Evolutionary conservation across 2,888 invertebrate species (phyloP).

Genomic region (Folsomia manolachei): DNA sequence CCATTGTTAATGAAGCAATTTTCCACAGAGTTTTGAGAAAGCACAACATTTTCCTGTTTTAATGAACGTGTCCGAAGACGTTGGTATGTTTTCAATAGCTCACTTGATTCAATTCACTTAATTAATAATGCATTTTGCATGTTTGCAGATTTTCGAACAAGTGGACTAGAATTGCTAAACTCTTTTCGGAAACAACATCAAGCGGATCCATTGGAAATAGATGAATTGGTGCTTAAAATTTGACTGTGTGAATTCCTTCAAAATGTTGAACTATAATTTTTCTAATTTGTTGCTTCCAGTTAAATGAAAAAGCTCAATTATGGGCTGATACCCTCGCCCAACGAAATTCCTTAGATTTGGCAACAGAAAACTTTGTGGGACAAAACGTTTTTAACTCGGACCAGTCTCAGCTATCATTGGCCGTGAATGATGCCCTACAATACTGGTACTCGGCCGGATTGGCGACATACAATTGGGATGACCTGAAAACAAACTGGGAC

Average conservation of each 20-base stretch:
- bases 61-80: not conserved
- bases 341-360: slow-evolving; percentile 25
- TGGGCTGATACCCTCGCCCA: slow-evolving; percentile 24
- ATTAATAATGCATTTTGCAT: too few relatives aligned
- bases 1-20: not conserved
- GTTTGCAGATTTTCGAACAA: not conserved
- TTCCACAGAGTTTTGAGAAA: slow-evolving; percentile 20
- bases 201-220: slow-evolving; percentile 25
- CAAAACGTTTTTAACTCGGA: slow-evolving; percentile 34
- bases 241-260: not conserved
- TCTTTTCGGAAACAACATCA: slow-evolving; percentile 27
- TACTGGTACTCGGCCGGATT: slow-evolving; percentile 36
- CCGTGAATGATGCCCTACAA: slow-evolving; percentile 34
- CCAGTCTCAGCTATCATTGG: slow-evolving; percentile 13
- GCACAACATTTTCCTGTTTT: slow-evolving; percentile 16
- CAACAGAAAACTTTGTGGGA: slow-evolving; percentile 17
- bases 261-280: not conserved
- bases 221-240: slow-evolving; percentile 6
- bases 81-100: not conserved
- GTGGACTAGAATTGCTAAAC: slow-evolving; percentile 32
- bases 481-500: slow-evolving; percentile 29
- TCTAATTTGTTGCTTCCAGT: slow-evolving; percentile 16
- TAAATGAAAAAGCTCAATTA: slow-evolving; percentile 22
- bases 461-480: slow-evolving; percentile 27
- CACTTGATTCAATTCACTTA: not conserved